These are phyloP conservation scores for Takifugu bimaculatus DNA, from an alignment of 2,113 vertebrate genomes.

Conservation along the genomic window DNA sequence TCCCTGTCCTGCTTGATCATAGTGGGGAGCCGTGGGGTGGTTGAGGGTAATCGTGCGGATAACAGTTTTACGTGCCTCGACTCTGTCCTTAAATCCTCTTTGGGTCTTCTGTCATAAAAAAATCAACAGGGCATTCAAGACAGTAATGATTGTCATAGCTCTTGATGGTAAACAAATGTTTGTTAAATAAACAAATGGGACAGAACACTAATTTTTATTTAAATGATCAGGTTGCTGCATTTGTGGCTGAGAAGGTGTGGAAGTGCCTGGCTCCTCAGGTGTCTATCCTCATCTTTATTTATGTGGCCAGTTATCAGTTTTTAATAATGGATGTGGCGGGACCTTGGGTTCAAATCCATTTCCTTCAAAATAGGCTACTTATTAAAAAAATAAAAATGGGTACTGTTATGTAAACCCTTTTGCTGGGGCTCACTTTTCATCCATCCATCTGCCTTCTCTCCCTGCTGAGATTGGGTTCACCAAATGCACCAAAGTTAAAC, in stretches of 20 bases:
- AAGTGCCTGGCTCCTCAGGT: conserved; percentile 53
- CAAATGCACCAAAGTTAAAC: conserved; percentile 79
- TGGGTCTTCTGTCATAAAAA: no score
- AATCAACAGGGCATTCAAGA: no score
- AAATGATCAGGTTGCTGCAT: no score
- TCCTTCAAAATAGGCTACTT: conserved; percentile 60
- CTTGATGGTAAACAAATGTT: no score
- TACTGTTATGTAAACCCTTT: conserved; percentile 62
- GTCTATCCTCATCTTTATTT: conserved; percentile 71
- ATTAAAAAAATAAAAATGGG: conserved; percentile 38
- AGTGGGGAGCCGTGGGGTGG: no score
- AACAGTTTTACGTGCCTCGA: no score
- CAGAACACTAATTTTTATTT: no score
- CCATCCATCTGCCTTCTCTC: conserved; percentile 39
- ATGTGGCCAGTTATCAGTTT: conserved; percentile 70
- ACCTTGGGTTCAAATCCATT: conserved; percentile 67
- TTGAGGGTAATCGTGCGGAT: no score
- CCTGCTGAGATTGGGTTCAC: conserved; percentile 59
- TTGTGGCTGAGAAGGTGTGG: background rate
- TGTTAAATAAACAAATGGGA: no score
- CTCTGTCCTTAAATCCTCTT: no score
- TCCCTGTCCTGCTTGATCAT: no score
- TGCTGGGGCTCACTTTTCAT: conserved; percentile 10
- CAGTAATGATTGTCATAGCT: no score
- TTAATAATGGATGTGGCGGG: conserved; percentile 74